phyloP scores from a whole-genome alignment of 1,140 invertebrate species.

The Telenomus remus region DNA sequence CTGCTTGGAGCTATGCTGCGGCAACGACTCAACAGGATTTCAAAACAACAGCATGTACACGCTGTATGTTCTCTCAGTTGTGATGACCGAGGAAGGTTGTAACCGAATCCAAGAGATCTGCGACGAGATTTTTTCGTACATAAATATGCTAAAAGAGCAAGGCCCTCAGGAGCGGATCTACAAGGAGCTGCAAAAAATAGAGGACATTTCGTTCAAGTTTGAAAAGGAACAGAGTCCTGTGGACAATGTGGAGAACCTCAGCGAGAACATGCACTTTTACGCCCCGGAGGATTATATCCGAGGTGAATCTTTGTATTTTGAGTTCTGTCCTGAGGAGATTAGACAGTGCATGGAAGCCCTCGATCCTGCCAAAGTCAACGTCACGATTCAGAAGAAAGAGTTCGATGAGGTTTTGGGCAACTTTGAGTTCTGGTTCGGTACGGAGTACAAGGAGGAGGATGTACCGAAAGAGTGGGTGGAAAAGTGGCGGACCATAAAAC shows the following conservation, averaged over 20 bases:
- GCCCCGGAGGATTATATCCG: slow-evolving; percentile 86
- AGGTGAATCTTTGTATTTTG: slow-evolving; percentile 79
- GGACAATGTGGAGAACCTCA: slow-evolving; percentile 87
- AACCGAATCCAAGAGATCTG: slow-evolving; percentile 29
- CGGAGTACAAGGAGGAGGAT: slow-evolving; percentile 78
- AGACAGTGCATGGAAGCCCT: slow-evolving; percentile 80
- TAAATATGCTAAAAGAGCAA: slow-evolving; percentile 32
- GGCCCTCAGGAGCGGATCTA: slow-evolving; percentile 31
- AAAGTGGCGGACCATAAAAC: slow-evolving; percentile 77
- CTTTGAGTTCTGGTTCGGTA: slow-evolving; percentile 84
- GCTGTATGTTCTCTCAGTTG: neutral
- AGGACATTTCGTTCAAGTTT: slow-evolving; percentile 73
- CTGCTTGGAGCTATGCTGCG: slow-evolving; percentile 82
- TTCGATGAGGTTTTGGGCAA: slow-evolving; percentile 78
- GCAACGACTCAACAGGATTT: slow-evolving; percentile 24
- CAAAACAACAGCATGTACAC: slow-evolving; percentile 29
- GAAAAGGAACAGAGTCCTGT: slow-evolving; percentile 80
- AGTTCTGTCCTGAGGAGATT: slow-evolving; percentile 86
- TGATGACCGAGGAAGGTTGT: slow-evolving; percentile 27
- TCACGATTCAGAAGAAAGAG: slow-evolving; percentile 80
- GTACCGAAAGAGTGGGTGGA: slow-evolving; percentile 74
- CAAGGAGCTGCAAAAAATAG: slow-evolving; percentile 25
- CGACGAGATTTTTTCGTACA: slow-evolving; percentile 32
- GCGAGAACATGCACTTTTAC: slow-evolving; percentile 88
- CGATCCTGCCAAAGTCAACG: slow-evolving; percentile 83